phyloP scores from a whole-genome alignment of 2,113 vertebrate species.

The Platichthys flesus region DNA sequence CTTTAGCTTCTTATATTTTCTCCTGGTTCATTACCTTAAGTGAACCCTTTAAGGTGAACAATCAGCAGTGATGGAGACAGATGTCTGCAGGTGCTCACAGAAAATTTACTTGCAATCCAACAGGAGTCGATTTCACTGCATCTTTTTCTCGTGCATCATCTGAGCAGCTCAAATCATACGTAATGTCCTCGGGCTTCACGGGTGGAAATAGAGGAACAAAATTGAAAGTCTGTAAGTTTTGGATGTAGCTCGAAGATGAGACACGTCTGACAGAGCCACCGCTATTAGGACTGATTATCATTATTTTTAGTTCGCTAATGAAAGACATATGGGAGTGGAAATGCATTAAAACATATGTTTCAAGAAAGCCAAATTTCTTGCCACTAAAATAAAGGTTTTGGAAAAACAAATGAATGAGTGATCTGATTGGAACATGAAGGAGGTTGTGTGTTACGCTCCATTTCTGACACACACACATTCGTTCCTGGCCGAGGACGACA shows the following conservation, averaged over 20 bases:
- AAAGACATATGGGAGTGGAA: background rate
- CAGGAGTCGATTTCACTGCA: background rate
- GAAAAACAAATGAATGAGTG: no score
- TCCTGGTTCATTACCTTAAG: no score
- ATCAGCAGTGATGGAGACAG: no score
- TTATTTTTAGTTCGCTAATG: background rate
- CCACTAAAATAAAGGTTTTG: no score
- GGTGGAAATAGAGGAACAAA: conserved; percentile 10
- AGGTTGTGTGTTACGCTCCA: background rate
- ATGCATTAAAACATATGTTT: no score
- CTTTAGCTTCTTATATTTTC: no score
- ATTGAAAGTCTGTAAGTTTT: conserved; percentile 18
- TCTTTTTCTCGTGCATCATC: background rate
- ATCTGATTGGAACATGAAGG: no score
- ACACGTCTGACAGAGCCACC: background rate
- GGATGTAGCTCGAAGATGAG: background rate
- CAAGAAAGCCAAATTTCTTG: no score
- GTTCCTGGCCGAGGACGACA: conserved; percentile 1
- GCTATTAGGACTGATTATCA: background rate
- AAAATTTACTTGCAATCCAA: background rate
- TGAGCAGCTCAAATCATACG: background rate
- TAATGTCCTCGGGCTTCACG: background rate
- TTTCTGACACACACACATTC: conserved; percentile 14
- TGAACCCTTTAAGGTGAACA: no score
- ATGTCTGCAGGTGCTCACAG: no score